Evolutionary conservation across 2,888 invertebrate genomes (phyloP).

Genomic region (Conomelus anceps): DNA sequence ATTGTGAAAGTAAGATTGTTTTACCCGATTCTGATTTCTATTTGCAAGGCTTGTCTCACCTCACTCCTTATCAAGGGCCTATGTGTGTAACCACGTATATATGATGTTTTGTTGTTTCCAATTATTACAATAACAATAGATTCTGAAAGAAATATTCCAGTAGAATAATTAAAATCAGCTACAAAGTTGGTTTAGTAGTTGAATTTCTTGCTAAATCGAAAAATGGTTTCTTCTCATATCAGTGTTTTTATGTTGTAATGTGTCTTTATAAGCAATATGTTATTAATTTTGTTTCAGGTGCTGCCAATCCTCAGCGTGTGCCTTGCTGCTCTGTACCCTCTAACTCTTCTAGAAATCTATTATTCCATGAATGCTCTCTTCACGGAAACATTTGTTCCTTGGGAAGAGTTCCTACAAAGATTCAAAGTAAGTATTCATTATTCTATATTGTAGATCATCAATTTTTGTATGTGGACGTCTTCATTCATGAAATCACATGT

Average conservation of each 20-base stretch:
- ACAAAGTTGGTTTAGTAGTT: too few relatives aligned
- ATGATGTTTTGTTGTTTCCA: too few relatives aligned
- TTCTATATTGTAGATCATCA: neutral
- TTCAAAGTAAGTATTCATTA: constrained; percentile 54
- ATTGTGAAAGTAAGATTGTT: too few relatives aligned
- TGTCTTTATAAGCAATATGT: neutral
- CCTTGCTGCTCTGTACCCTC: constrained; percentile 81
- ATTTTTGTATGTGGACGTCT: neutral
- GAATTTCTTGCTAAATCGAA: too few relatives aligned
- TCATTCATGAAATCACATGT: neutral
- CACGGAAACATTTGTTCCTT: constrained; percentile 70
- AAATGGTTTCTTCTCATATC: neutral
- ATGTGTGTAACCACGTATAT: too few relatives aligned
- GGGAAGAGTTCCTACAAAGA: constrained; percentile 85
- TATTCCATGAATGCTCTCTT: constrained; percentile 85
- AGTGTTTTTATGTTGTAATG: neutral
- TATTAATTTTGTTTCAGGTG: constrained; percentile 42
- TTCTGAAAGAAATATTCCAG: too few relatives aligned
- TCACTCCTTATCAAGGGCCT: too few relatives aligned
- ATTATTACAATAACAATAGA: too few relatives aligned
- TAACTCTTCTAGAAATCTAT: constrained; percentile 84
- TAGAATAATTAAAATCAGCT: too few relatives aligned
- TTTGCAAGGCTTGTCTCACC: too few relatives aligned
- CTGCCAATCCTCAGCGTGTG: constrained; percentile 84
- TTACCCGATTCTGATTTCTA: too few relatives aligned